Percentiles rank a stretch among this genome's conserved stretches.
phyloP scores from a whole-genome alignment of 2,113 vertebrate species.

The Syngnathoides biaculeatus region DNA sequence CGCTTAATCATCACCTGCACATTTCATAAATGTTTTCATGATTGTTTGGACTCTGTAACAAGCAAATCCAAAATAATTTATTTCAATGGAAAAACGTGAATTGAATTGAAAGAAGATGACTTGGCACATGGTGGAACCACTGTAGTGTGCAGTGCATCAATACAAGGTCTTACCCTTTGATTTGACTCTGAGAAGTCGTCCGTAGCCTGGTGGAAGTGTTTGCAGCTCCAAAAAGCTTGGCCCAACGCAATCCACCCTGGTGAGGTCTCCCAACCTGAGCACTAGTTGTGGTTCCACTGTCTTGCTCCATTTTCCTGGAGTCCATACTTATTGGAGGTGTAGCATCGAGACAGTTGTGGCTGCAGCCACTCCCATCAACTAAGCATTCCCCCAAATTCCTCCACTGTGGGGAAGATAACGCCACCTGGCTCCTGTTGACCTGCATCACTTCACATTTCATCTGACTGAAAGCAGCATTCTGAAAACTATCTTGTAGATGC shows the following conservation, averaged over 20 bases:
- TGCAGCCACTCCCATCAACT: slow-evolving; percentile 77
- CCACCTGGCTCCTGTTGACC: slow-evolving; percentile 17
- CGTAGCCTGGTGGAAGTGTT: slow-evolving; percentile 27
- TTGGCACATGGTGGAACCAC: no score
- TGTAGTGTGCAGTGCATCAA: background rate
- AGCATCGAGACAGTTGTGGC: slow-evolving; percentile 44
- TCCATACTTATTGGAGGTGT: slow-evolving; percentile 52
- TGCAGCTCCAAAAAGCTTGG: slow-evolving; percentile 72
- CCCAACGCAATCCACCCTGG: slow-evolving; percentile 65
- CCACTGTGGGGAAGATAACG: slow-evolving; percentile 47
- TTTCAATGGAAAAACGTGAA: background rate
- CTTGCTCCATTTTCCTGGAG: slow-evolving; percentile 37
- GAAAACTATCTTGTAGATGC: slow-evolving; percentile 12
- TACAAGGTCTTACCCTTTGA: slow-evolving; percentile 72
- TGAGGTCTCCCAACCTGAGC: slow-evolving; percentile 61
- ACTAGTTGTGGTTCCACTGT: slow-evolving; percentile 61
- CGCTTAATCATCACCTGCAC: no score
- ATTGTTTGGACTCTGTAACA: no score
- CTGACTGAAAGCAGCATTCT: slow-evolving; percentile 11
- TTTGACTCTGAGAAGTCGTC: slow-evolving; percentile 35
- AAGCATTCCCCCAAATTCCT: slow-evolving; percentile 64
- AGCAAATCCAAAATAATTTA: no score
- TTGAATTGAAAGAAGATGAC: background rate
- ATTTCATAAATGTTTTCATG: no score
- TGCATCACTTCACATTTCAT: slow-evolving; percentile 62